A percentile compares a stretch with the other conserved stretches of the same genome.
These are phyloP conservation scores for Halocynthia aurantium DNA, from an alignment of 23 tunicate species.

Conservation along the genomic window DNA sequence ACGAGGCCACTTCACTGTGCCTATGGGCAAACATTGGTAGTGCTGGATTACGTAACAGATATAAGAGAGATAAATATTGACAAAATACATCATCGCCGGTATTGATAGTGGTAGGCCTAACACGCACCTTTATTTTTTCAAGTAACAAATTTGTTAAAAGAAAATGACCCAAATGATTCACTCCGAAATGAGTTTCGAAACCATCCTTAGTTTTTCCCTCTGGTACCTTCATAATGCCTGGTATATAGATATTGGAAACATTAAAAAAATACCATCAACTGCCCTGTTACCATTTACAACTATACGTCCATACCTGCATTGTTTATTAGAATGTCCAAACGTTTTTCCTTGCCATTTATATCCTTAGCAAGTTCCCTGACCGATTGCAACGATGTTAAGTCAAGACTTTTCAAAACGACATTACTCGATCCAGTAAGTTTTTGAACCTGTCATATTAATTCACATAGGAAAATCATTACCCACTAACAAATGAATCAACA, in stretches of 20 bases:
- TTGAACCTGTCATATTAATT: neutral
- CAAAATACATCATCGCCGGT: too few relatives aligned
- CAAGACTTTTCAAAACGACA: slow-evolving; percentile 7
- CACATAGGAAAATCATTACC: too few relatives aligned
- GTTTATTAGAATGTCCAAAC: slow-evolving; percentile 15
- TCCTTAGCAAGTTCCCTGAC: slow-evolving; percentile 7
- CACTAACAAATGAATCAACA: too few relatives aligned
- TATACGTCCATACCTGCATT: slow-evolving; percentile 13
- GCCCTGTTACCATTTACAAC: too few relatives aligned
- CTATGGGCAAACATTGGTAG: too few relatives aligned
- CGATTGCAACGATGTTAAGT: slow-evolving; percentile 14
- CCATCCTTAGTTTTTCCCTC: slow-evolving; percentile 19
- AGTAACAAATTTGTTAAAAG: slow-evolving; percentile 18
- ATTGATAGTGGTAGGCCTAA: neutral
- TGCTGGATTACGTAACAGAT: too few relatives aligned
- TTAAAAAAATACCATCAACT: too few relatives aligned
- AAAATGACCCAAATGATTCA: slow-evolving; percentile 23
- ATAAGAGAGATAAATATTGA: too few relatives aligned
- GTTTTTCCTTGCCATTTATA: slow-evolving; percentile 1
- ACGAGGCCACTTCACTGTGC: too few relatives aligned
- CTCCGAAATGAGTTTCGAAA: slow-evolving; percentile 30
- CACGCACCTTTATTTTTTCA: slow-evolving; percentile 11
- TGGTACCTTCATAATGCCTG: slow-evolving; percentile 17
- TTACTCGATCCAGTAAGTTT: slow-evolving; percentile 15
- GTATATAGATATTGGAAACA: neutral